A percentile compares a stretch with the other conserved stretches of the same genome.
phyloP scores from a whole-genome alignment of 2,888 invertebrate genomes.

The Rhagium mordax region DNA sequence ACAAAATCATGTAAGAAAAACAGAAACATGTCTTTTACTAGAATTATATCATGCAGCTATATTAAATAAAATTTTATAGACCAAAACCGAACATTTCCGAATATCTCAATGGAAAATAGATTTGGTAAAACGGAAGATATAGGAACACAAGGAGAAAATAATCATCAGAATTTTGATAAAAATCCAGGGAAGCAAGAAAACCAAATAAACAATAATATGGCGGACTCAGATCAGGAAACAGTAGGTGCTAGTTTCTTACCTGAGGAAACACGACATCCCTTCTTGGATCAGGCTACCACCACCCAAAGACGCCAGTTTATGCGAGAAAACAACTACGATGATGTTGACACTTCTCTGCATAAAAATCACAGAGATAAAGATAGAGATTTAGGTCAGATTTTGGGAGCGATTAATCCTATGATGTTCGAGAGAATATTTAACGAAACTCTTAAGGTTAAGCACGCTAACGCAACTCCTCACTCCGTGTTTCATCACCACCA shows the following conservation, averaged over 20 bases:
- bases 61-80: background rate
- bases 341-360: too few relatives aligned
- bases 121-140: background rate
- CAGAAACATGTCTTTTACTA: too few relatives aligned
- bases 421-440: conserved; percentile 57
- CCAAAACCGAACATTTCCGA: background rate
- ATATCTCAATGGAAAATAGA: background rate
- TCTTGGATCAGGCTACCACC: conserved; percentile 52
- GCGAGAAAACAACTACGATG: conserved; percentile 32
- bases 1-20: too few relatives aligned
- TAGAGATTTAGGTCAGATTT: conserved; percentile 44
- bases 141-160: background rate
- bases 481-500: conserved; percentile 11
- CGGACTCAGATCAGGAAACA: conserved; percentile 36
- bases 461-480: background rate
- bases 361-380: too few relatives aligned
- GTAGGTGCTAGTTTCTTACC: conserved; percentile 45
- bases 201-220: background rate
- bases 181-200: background rate
- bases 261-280: conserved; percentile 54
- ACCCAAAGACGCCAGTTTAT: conserved; percentile 38
- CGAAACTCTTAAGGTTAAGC: conserved; percentile 44
- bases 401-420: conserved; percentile 55
- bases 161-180: background rate
- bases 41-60: too few relatives aligned